A percentile compares a stretch with the other conserved stretches of the same genome.
Conservation (phyloP, 2,888 invertebrate species). For the Cylindroiulus punctatus region DNA sequence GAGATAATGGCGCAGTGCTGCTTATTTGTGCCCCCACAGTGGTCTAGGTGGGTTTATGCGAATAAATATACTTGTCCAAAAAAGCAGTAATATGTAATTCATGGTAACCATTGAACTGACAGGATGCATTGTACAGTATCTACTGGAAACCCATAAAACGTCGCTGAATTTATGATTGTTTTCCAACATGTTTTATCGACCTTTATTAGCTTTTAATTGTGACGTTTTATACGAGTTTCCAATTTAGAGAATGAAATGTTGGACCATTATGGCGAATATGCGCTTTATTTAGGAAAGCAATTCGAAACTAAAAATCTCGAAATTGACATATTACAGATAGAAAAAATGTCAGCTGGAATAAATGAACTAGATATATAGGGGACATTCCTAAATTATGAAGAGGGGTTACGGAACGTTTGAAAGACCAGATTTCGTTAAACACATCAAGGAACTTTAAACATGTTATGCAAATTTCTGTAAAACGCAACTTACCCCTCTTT, state of each 20-base stretch:
- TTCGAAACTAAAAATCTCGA: not conserved
- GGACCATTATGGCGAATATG: not conserved
- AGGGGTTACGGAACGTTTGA: not conserved
- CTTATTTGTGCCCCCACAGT: not conserved
- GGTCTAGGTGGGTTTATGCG: not conserved
- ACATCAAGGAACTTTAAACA: too few relatives aligned
- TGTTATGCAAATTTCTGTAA: too few relatives aligned
- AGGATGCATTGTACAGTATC: not conserved
- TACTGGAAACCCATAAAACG: not conserved
- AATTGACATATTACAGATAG: not conserved
- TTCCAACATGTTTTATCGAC: not conserved
- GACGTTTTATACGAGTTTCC: not conserved
- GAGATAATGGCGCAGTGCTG: not conserved
- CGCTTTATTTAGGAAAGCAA: not conserved
- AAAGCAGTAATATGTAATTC: not conserved
- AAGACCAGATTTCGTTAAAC: not conserved
- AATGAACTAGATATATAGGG: not conserved
- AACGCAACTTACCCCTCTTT: conserved; percentile 8
- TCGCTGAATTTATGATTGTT: not conserved
- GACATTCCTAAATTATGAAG: not conserved
- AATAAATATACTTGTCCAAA: not conserved
- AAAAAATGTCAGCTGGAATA: not conserved
- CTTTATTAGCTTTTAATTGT: conserved; percentile 5
- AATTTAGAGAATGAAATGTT: not conserved
- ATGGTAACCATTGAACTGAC: not conserved